Evolutionary conservation across 2,113 vertebrate species (phyloP).

Genomic region (Xyliphius kryptos): DNA sequence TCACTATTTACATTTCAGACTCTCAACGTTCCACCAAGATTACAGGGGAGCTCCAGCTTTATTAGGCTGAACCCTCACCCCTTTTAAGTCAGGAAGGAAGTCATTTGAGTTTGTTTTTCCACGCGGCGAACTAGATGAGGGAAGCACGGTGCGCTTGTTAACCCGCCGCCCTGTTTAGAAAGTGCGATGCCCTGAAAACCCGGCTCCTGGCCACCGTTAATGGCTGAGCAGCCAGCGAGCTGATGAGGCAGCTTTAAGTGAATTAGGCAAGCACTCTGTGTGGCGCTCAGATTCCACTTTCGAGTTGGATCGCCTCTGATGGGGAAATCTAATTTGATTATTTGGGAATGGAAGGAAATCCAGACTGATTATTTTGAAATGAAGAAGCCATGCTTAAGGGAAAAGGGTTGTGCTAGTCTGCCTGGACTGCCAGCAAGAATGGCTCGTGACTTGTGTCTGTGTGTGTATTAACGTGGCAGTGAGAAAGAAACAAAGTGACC

Average conservation of each 20-base stretch:
- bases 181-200: constrained; percentile 10
- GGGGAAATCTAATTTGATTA: constrained; percentile 40
- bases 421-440: not conserved
- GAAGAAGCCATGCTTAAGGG: constrained; percentile 18
- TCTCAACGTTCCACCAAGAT: constrained; percentile 54
- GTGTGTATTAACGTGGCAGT: constrained; percentile 17
- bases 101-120: constrained; percentile 59
- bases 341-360: constrained; percentile 41
- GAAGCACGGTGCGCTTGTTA: constrained; percentile 31
- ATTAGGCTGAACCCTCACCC: constrained; percentile 55
- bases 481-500: not conserved
- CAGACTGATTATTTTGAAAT: constrained; percentile 42
- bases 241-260: constrained; percentile 53
- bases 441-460: not conserved
- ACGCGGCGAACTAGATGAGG: constrained; percentile 50
- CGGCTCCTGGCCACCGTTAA: constrained; percentile 32
- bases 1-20: constrained; percentile 62
- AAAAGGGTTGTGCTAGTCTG: not conserved
- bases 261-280: constrained; percentile 48
- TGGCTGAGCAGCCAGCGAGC: constrained; percentile 39
- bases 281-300: constrained; percentile 44
- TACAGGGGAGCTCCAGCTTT: constrained; percentile 50
- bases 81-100: constrained; percentile 70
- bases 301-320: constrained; percentile 13
- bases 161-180: constrained; percentile 35